Percentiles rank a stretch among this genome's conserved stretches.
These are phyloP conservation scores for Synanceia verrucosa DNA, from an alignment of 2,797 vertebrate species.

Conservation along the genomic window DNA sequence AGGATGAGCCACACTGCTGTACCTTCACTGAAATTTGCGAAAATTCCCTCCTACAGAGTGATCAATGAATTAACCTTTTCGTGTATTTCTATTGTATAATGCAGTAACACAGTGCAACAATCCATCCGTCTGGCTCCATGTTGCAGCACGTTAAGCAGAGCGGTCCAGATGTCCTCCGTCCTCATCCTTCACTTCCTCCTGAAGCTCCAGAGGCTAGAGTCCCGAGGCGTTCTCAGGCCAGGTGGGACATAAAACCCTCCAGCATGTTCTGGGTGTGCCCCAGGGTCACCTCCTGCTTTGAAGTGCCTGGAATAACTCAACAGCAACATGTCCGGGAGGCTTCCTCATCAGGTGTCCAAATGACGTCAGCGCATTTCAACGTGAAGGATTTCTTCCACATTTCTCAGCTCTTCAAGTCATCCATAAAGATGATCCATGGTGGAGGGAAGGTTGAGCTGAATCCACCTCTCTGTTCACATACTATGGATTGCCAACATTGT, in stretches of 20 bases:
- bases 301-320: conserved; percentile 11
- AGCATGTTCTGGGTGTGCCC: conserved; percentile 18
- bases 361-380: neutral
- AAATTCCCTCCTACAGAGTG: neutral
- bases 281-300: conserved; percentile 15
- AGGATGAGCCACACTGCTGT: conserved; percentile 12
- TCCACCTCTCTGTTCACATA: too few species aligned
- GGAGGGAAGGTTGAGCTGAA: too few species aligned
- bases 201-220: conserved; percentile 13
- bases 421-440: neutral
- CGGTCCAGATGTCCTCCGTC: neutral
- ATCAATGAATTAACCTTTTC: neutral
- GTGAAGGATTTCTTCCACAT: neutral
- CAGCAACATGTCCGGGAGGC: conserved; percentile 3
- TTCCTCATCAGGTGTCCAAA: neutral
- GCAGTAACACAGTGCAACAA: neutral
- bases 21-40: conserved; percentile 10
- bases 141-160: neutral
- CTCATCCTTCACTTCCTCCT: conserved; percentile 9
- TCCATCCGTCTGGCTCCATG: neutral
- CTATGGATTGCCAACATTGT: too few species aligned
- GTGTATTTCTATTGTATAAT: neutral
- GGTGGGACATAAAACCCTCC: conserved; percentile 26
- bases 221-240: conserved; percentile 29
- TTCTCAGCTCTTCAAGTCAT: neutral